Percentiles rank a stretch among this genome's conserved stretches.
These are phyloP conservation scores for Taxidea taxus DNA, from an alignment of 2,113 vertebrate species.

Conservation along the genomic window DNA sequence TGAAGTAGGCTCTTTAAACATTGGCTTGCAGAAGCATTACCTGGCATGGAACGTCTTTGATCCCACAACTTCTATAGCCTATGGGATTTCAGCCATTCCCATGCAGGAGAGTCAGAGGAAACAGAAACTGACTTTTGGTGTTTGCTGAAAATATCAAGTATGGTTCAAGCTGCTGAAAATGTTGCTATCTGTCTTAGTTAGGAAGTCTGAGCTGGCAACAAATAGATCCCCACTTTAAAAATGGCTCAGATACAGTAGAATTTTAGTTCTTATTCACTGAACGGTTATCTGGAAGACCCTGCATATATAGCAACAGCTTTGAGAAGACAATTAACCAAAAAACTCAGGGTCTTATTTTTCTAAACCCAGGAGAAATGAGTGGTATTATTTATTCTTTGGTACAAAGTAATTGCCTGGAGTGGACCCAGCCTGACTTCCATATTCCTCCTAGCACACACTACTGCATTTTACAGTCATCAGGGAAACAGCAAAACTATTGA, in stretches of 20 bases:
- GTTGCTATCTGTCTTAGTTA: background rate
- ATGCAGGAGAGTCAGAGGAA: background rate
- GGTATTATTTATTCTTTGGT: background rate
- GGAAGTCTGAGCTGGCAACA: background rate
- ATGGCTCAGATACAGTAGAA: background rate
- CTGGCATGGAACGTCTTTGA: background rate
- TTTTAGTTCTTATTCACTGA: background rate
- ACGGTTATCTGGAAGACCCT: background rate
- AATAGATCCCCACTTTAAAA: background rate
- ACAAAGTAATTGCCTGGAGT: background rate
- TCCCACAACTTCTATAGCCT: background rate
- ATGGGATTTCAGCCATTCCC: background rate
- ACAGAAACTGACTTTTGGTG: background rate
- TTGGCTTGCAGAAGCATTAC: background rate
- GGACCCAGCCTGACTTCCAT: background rate
- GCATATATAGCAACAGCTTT: background rate
- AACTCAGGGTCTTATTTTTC: background rate
- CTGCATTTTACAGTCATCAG: background rate
- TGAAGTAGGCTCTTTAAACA: constrained; percentile 30
- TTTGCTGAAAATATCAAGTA: background rate
- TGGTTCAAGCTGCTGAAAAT: background rate
- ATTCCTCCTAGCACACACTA: background rate
- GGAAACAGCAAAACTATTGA: background rate
- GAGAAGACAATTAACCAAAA: background rate
- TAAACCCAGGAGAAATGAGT: background rate